Base-by-base conservation (phyloP, 2,888 invertebrate genomes). In the Steromphala cineraria region DNA sequence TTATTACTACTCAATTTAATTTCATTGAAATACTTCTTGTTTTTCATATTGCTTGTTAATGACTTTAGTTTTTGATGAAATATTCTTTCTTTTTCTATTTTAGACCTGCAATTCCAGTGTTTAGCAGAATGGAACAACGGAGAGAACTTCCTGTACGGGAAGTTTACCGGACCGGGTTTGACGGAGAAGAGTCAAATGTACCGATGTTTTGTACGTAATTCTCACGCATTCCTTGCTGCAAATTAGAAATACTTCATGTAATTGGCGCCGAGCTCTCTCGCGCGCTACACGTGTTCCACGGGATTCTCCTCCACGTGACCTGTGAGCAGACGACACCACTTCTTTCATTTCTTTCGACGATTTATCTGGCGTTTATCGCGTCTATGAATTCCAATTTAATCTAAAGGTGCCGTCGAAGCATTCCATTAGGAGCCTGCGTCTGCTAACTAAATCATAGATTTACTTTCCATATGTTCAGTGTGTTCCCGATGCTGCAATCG, bases 181-280 rank as follows among this genome's bases (percentile, higher is more conserved):
- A 97, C 97, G 91, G 97, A 97, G 94, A 98, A 98, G 93, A 98
- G 98, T 93, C 95, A 97, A 53, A 88, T 86, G 87, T 98, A 97
- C 94, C 95, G 98, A 87, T 98, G 98, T 94, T 98, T 98, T 95
- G 98, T 98, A 88, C 91, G 93, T 91, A 82, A 52, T 55, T 76
- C 53, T n/a, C 28, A 24, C 53, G 55, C 55, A 31, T 55, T 36
- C 53, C 55, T 71, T 36, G 19, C 31, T n/a, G 36, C 71, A 53
- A 76, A 76, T 76, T 55, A 76, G 55, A 76, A 55, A 55, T 76
- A n/a, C 55, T 53, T 76, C 53, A 10, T 53, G 55, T 76, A 76
- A 76, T 76, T 53, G 76, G 53, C 31, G 76, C 55, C 15, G 36
- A 28, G 71, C 19, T 40, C 31, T 71, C 71, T 40, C 36, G 10